Base-by-base conservation (phyloP, 2,797 vertebrate species). In the Centropyge bicolor region DNA sequence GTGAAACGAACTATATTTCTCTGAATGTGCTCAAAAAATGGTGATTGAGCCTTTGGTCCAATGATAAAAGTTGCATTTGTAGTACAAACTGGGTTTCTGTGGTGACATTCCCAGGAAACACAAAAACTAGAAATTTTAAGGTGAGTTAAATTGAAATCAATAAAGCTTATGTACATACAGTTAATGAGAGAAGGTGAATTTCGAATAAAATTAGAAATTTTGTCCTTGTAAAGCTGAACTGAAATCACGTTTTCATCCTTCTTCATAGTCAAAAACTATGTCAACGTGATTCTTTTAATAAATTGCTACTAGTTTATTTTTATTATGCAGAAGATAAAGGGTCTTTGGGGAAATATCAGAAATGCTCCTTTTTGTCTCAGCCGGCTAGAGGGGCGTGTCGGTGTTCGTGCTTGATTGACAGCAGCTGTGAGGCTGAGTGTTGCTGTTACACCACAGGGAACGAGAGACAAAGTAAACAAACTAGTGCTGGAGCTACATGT, bases 361-460 rank as follows among this genome's bases (percentile, higher is more conserved):
- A 24, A 48, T 36, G 60, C 19, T n/a, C 16, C 54, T 8, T 65
- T 66, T 22, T 5, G 11, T 67, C 38, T 54, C 64, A 31, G 64
- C 45, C 5, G 45, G 27, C 8, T 40, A 43, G 35, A 17, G 31
- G 22, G 72, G 52, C 13, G 57, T 60, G 35, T 16, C 16, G 0
- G 8, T 54, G 56, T 22, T 3, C 27, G 62, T 22, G 62, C 57
- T 55, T 76, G 74, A 76, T 16, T 76, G 74, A 69, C 74, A 62
- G 56, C 64, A 52, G 64, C 56, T 52, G 65, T 24, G 6, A 14
- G 52, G 36, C 36, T 5, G 48, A 64, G 20, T 20, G 57, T 22
- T 3, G 19, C 24, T 5, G 56, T 45, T 38, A 17, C 38, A 54
- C 74, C 27, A 7, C 0, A 16, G 55, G 74, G 74, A 68, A 51